Percentiles rank a stretch among this genome's conserved stretches.
These are phyloP conservation scores for Laspeyria flexula DNA, from an alignment of 2,888 invertebrate genomes.

Conservation along the genomic window DNA sequence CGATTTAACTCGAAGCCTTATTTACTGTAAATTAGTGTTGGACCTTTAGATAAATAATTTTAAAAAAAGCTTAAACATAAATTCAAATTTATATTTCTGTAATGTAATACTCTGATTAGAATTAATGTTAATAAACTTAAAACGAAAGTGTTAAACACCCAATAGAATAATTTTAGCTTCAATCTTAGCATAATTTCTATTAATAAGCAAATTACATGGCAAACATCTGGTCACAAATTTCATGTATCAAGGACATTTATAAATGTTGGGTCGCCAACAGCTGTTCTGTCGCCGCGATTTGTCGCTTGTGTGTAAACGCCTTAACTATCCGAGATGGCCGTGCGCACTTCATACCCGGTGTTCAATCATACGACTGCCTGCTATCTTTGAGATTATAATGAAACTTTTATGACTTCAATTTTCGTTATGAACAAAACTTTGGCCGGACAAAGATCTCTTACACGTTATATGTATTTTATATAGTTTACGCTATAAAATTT, in stretches of 20 bases:
- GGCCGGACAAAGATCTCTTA: slow-evolving; percentile 52
- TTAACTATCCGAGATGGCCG: slow-evolving; percentile 59
- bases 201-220: slow-evolving; percentile 33
- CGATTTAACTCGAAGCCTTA: too few species aligned
- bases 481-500: slow-evolving; percentile 31
- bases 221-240: slow-evolving; percentile 43
- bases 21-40: too few species aligned
- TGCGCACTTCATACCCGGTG: slow-evolving; percentile 68
- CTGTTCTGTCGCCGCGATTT: slow-evolving; percentile 37
- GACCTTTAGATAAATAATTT: too few species aligned
- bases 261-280: slow-evolving; percentile 39
- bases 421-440: slow-evolving; percentile 64
- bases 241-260: slow-evolving; percentile 47
- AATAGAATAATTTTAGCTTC: slow-evolving; percentile 10
- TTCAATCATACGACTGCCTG: slow-evolving; percentile 80
- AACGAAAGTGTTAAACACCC: not conserved
- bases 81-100: too few species aligned
- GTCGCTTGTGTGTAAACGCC: slow-evolving; percentile 49
- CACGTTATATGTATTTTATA: slow-evolving; percentile 35
- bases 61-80: too few species aligned
- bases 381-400: slow-evolving; percentile 82
- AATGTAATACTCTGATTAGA: too few species aligned
- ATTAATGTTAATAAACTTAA: not conserved
- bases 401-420: slow-evolving; percentile 79
- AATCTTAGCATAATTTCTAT: slow-evolving; percentile 34